phyloP scores from a whole-genome alignment of 2,888 invertebrate genomes.

The Dorcus parallelipipedus region DNA sequence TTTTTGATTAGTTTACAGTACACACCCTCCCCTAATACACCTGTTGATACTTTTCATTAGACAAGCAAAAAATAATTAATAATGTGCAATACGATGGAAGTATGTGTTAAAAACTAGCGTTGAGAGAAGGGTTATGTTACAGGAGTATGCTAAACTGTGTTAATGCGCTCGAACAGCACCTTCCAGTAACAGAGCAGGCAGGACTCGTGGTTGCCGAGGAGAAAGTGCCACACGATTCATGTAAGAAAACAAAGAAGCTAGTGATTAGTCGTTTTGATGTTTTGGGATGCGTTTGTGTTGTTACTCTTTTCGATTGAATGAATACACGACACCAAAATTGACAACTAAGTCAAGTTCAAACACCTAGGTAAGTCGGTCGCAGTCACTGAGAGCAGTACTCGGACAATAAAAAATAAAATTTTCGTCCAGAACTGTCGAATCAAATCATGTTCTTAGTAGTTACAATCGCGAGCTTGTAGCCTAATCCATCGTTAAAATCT shows the following conservation, averaged over 20 bases:
- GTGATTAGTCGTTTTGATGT: neutral
- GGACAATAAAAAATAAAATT: too few relatives aligned
- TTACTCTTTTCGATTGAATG: too few relatives aligned
- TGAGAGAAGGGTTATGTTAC: conserved; percentile 51
- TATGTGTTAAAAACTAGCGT: neutral
- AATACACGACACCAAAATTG: too few relatives aligned
- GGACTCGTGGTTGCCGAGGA: conserved; percentile 75
- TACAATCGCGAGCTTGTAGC: too few relatives aligned
- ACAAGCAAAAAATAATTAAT: neutral
- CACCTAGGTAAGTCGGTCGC: too few relatives aligned
- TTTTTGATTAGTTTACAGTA: neutral
- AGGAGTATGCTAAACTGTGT: conserved; percentile 95
- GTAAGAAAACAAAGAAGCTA: conserved; percentile 54
- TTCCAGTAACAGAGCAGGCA: conserved; percentile 74
- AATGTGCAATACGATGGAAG: too few relatives aligned
- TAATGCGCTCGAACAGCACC: conserved; percentile 87
- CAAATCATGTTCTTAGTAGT: too few relatives aligned
- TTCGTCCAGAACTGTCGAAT: too few relatives aligned
- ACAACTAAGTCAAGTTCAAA: too few relatives aligned
- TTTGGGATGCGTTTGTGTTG: too few relatives aligned
- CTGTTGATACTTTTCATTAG: neutral
- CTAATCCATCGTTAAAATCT: too few relatives aligned
- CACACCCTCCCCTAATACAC: neutral
- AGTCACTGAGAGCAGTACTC: too few relatives aligned
- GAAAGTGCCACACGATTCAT: conserved; percentile 75